Evolutionary conservation across 2,888 invertebrate genomes (phyloP).

Genomic region (Perdita meconis): DNA sequence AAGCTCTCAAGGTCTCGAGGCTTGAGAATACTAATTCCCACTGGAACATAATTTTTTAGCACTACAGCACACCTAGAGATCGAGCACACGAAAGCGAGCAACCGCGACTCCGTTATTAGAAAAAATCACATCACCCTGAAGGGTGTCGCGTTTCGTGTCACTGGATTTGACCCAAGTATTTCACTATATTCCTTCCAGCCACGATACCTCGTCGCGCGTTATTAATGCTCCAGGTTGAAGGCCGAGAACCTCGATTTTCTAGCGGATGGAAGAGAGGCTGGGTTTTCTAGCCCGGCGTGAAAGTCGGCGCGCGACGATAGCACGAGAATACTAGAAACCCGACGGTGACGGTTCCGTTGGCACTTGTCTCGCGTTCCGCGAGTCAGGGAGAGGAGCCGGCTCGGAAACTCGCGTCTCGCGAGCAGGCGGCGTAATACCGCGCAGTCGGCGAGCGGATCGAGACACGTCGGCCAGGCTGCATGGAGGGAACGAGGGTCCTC

Average conservation of each 20-base stretch:
- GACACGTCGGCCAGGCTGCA: constrained; percentile 47
- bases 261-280: not conserved
- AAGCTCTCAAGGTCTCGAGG: not conserved
- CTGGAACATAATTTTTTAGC: too few species aligned
- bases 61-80: too few species aligned
- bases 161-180: too few species aligned
- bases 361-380: constrained; percentile 25
- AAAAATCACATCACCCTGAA: too few species aligned
- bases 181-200: not conserved
- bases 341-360: not conserved
- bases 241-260: not conserved
- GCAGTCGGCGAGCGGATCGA: constrained; percentile 47
- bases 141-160: too few species aligned
- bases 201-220: not conserved
- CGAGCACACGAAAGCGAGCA: too few species aligned
- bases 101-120: too few species aligned
- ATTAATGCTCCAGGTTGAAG: not conserved
- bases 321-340: not conserved
- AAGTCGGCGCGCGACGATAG: constrained; percentile 6
- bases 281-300: too few species aligned
- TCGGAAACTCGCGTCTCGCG: constrained; percentile 67
- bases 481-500: constrained; percentile 43
- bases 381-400: constrained; percentile 57
- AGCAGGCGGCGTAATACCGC: constrained; percentile 70
- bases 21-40: not conserved